phyloP scores from a whole-genome alignment of 2,888 invertebrate species.

The Isotomurus palustris region DNA sequence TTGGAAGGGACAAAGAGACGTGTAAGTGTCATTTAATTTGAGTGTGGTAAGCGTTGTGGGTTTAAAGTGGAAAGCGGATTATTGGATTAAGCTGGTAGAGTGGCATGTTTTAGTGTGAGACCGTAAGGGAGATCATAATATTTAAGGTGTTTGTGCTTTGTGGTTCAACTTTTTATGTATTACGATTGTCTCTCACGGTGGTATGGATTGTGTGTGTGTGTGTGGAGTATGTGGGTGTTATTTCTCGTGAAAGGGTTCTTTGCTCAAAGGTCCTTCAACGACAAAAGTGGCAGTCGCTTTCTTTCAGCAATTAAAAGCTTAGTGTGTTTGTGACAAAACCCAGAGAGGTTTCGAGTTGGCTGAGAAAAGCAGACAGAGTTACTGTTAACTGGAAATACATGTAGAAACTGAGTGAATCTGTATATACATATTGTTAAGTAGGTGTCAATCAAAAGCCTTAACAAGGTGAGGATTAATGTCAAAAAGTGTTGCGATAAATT shows the following conservation, averaged over 20 bases:
- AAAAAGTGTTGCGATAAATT: neutral
- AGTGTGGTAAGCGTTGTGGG: neutral
- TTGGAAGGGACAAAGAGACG: too few relatives aligned
- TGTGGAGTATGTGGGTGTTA: neutral
- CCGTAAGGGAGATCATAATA: slow-evolving; percentile 1
- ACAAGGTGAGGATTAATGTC: slow-evolving; percentile 17
- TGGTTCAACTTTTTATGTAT: neutral
- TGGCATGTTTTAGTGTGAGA: slow-evolving; percentile 6
- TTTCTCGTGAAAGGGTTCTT: too few relatives aligned
- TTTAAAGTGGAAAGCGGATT: slow-evolving; percentile 8
- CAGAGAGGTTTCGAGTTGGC: too few relatives aligned
- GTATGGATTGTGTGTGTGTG: neutral
- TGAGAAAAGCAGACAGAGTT: too few relatives aligned
- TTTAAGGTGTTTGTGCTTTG: neutral
- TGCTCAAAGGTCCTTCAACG: too few relatives aligned
- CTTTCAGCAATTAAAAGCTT: too few relatives aligned
- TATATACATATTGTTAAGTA: slow-evolving; percentile 3
- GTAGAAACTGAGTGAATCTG: too few relatives aligned
- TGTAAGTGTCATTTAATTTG: slow-evolving; percentile 2
- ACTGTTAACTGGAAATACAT: too few relatives aligned
- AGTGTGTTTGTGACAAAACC: too few relatives aligned
- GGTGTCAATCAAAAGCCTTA: slow-evolving; percentile 4
- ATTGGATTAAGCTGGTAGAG: slow-evolving; percentile 11
- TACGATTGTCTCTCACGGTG: neutral
- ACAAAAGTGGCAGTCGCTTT: too few relatives aligned